Base-by-base conservation (phyloP, 1,140 invertebrate species). In the Limonius californicus region DNA sequence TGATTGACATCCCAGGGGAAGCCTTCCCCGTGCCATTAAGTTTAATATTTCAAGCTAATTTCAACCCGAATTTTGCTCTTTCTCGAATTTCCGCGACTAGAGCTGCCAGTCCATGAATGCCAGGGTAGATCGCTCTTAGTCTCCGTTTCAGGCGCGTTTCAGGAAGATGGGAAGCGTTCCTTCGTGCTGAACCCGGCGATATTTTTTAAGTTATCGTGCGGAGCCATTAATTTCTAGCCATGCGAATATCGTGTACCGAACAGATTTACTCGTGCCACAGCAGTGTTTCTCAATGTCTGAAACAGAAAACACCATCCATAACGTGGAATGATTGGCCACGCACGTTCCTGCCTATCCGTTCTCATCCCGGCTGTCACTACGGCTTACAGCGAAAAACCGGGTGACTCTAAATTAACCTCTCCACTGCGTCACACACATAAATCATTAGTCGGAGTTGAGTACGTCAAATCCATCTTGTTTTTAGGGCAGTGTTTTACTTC, bases 341-440 rank as follows among this genome's bases (percentile, higher is more conserved):
- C 45, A 50, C 45, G 45, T 50, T 50, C 19, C 45, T 21, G 45
- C 45, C 45, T 50, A 50, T 50, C 16, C 45, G 45, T 50, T 50
- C 45, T 50, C 45, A 50, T 50, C 45, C 45, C 16, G 14, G 20
- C 45, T 50, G 45, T 50, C 45, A 50, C 16, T 50, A 50, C 16
- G 20, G 45, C 45, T 50, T 50, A 50, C 45, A 50, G 15, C n/a
- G 45, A 50, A 50, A 50, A 50, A 50, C 45, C 16, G 45, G 45
- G 45, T 50, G 45, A 50, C 45, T 50, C 45, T 50, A 50, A 50
- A 50, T 50, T 18, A 50, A 50, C 45, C 45, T 50, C 45, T 50
- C 45, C 12, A 50, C 45, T 50, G 45, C 20, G 45, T 50, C 45
- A 50, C 45, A 50, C 45, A 14, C n/a, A 50, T 50, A 50, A 50